Percentiles rank a stretch among this genome's conserved stretches.
phyloP scores from a whole-genome alignment of 2,888 invertebrate genomes.

The Drosophila meridionalis region DNA sequence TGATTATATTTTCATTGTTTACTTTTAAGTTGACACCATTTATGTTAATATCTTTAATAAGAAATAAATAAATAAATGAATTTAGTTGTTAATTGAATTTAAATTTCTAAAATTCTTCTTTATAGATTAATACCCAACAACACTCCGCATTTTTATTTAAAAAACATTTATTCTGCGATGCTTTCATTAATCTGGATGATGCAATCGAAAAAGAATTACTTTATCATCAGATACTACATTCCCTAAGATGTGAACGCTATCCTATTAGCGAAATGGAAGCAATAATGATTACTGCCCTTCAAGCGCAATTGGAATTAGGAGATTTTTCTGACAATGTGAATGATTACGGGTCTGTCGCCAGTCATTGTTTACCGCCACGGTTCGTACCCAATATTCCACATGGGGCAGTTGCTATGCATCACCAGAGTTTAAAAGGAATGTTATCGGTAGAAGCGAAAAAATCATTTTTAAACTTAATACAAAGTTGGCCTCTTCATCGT shows the following conservation, averaged over 20 bases:
- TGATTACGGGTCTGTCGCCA: conserved; percentile 89
- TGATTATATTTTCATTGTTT: too few relatives aligned
- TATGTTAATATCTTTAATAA: too few relatives aligned
- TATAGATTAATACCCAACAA: conserved; percentile 82
- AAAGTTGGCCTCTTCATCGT: conserved; percentile 96
- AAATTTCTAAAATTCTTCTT: neutral
- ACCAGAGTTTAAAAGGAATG: conserved; percentile 95
- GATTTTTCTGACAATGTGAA: conserved; percentile 90
- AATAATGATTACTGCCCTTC: conserved; percentile 96
- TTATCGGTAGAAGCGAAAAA: conserved; percentile 94
- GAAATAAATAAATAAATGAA: neutral
- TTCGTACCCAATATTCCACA: conserved; percentile 91
- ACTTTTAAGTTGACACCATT: too few relatives aligned
- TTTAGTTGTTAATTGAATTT: neutral
- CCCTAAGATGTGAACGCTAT: conserved; percentile 94
- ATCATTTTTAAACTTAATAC: conserved; percentile 95
- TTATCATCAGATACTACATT: conserved; percentile 96
- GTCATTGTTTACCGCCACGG: conserved; percentile 93
- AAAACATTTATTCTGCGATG: conserved; percentile 93
- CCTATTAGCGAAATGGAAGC: conserved; percentile 98
- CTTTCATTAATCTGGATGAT: conserved; percentile 91
- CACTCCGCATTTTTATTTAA: conserved; percentile 91
- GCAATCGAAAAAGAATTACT: conserved; percentile 97
- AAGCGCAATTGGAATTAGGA: conserved; percentile 96
- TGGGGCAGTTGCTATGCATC: conserved; percentile 95